Percentiles rank a stretch among this genome's conserved stretches.
phyloP scores from a whole-genome alignment of 2,113 vertebrate species.

The Nothoprocta perdicaria region DNA sequence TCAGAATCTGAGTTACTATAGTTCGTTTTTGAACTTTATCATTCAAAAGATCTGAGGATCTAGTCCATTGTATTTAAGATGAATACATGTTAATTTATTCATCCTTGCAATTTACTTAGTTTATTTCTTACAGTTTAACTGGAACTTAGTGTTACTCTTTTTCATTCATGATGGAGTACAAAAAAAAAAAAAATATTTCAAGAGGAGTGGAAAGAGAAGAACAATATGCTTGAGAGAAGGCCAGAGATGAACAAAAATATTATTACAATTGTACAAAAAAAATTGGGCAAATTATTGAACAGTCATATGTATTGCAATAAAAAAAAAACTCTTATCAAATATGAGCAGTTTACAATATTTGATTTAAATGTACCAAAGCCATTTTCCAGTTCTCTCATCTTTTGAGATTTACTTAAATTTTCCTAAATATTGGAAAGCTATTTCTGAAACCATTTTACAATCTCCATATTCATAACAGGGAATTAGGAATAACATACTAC shows the following conservation, averaged over 20 bases:
- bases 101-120: not conserved
- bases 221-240: not conserved
- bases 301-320: not conserved
- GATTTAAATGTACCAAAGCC: not conserved
- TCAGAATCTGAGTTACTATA: not conserved
- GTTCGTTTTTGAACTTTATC: not conserved
- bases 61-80: not conserved
- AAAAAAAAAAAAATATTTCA: not conserved
- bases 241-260: not conserved
- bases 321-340: not conserved
- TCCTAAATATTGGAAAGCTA: not conserved
- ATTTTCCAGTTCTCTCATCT: not conserved
- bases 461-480: not conserved
- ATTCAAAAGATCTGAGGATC: not conserved
- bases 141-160: not conserved
- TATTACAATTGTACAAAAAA: not conserved
- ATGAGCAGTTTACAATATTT: accelerated
- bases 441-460: not conserved
- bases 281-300: not conserved
- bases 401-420: not conserved
- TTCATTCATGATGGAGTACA: not conserved
- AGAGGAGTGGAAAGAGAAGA: not conserved
- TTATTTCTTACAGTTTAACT: not conserved
- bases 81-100: not conserved
- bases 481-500: not conserved